Evolutionary conservation across 2,888 invertebrate species (phyloP).

Genomic region (Sinodicranocentrus sp.): DNA sequence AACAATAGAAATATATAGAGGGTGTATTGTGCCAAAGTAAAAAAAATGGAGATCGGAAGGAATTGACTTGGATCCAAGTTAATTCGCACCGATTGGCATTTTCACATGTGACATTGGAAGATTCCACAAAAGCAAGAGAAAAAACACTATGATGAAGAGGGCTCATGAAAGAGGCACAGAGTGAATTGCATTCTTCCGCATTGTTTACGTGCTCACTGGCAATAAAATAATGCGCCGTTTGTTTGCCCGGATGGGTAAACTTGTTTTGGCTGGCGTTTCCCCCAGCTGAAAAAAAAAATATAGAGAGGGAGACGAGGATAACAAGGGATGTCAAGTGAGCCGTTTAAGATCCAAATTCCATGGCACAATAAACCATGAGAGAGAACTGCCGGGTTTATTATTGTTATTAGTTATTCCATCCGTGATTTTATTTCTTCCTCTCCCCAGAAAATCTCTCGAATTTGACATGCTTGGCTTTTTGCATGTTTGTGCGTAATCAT

Average conservation of each 20-base stretch:
- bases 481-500: not conserved
- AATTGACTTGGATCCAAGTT: constrained; percentile 44
- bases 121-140: not conserved
- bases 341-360: constrained; percentile 61
- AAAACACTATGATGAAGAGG: not conserved
- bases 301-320: constrained; percentile 34
- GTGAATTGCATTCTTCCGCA: constrained; percentile 57
- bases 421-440: not conserved
- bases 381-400: not conserved
- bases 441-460: not conserved
- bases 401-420: constrained; percentile 19
- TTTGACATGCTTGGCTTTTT: not conserved
- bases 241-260: not conserved
- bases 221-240: constrained; percentile 45
- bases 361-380: constrained; percentile 60
- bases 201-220: constrained; percentile 60
- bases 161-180: not conserved
- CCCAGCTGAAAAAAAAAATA: not conserved
- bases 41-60: constrained; percentile 1
- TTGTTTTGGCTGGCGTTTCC: not conserved
- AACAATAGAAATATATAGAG: too few species aligned
- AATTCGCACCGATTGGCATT: constrained; percentile 35
- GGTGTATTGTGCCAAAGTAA: not conserved
- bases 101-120: constrained; percentile 33
- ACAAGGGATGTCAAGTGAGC: constrained; percentile 63